Conservation (phyloP, 2,888 invertebrate genomes). For the Trissonchulus sp. region DNA sequence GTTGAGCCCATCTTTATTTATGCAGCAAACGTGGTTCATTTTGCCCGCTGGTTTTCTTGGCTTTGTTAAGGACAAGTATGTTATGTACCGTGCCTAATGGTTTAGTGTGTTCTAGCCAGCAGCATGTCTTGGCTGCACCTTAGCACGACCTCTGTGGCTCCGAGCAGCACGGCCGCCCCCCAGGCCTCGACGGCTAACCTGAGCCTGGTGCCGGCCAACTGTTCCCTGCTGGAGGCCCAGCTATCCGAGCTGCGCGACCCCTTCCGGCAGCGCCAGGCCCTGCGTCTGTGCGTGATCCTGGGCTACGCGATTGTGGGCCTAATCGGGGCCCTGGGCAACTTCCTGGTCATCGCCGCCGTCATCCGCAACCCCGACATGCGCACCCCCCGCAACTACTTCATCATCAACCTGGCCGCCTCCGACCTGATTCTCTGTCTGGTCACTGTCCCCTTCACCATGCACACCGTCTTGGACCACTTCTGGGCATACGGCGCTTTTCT, state of each 20-base stretch:
- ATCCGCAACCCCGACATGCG: slow-evolving; percentile 81
- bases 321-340: slow-evolving; percentile 72
- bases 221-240: not conserved
- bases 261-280: not conserved
- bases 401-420: slow-evolving; percentile 53
- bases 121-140: too few relatives aligned
- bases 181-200: too few relatives aligned
- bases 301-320: not conserved
- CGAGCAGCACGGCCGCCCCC: too few relatives aligned
- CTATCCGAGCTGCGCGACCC: not conserved
- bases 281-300: not conserved
- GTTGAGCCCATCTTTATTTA: too few relatives aligned
- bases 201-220: too few relatives aligned
- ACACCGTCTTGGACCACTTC: slow-evolving; percentile 74
- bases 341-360: slow-evolving; percentile 71
- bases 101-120: too few relatives aligned
- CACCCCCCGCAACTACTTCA: slow-evolving; percentile 66
- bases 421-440: slow-evolving; percentile 78
- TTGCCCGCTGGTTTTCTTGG: too few relatives aligned
- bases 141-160: too few relatives aligned
- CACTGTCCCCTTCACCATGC: slow-evolving; percentile 79
- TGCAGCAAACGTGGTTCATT: too few relatives aligned
- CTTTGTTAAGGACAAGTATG: too few relatives aligned
- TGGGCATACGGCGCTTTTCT: slow-evolving; percentile 77
- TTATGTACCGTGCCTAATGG: too few relatives aligned